These are phyloP conservation scores for Oreochromis grahami DNA, from an alignment of 2,797 vertebrate species.

Conservation along the genomic window DNA sequence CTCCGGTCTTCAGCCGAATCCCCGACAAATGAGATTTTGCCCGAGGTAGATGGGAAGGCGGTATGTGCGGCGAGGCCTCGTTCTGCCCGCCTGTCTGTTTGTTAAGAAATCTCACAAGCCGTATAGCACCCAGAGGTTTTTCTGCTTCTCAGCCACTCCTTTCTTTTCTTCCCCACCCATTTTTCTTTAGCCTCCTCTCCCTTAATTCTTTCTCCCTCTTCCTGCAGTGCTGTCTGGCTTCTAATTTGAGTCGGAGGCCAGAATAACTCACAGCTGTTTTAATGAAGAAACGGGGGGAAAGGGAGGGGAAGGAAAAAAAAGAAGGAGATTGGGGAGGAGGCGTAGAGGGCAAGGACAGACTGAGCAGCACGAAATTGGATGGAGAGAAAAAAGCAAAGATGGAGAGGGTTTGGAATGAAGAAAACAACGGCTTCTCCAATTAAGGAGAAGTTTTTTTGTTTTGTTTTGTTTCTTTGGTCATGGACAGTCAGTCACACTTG, in stretches of 20 bases:
- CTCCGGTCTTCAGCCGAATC: slow-evolving; percentile 79
- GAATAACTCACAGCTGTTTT: slow-evolving; percentile 63
- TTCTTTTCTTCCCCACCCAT: neutral
- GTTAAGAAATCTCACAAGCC: slow-evolving; percentile 45
- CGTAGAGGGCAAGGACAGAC: slow-evolving; percentile 57
- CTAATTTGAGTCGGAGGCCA: slow-evolving; percentile 58
- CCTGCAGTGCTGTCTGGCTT: slow-evolving; percentile 37
- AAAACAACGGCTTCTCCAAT: slow-evolving; percentile 64
- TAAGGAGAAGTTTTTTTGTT: slow-evolving; percentile 60
- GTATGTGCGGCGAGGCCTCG: slow-evolving; percentile 59
- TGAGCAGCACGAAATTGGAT: slow-evolving; percentile 55
- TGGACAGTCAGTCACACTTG: slow-evolving; percentile 72
- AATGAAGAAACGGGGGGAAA: slow-evolving; percentile 55
- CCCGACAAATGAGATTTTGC: slow-evolving; percentile 82
- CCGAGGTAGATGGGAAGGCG: slow-evolving; percentile 64
- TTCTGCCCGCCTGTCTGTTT: slow-evolving; percentile 28
- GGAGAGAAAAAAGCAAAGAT: slow-evolving; percentile 41
- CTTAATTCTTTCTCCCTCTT: neutral
- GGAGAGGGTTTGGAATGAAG: slow-evolving; percentile 44
- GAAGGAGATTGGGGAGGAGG: neutral
- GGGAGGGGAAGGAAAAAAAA: neutral
- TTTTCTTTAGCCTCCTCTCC: neutral
- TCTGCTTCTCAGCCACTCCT: neutral
- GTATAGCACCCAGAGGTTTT: slow-evolving; percentile 33
- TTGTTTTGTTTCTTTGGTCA: slow-evolving; percentile 69